Evolutionary conservation across 1,140 invertebrate species (phyloP), one percentile per base, ranked within the genome.

Genomic region (Drosophila virilis): DNA sequence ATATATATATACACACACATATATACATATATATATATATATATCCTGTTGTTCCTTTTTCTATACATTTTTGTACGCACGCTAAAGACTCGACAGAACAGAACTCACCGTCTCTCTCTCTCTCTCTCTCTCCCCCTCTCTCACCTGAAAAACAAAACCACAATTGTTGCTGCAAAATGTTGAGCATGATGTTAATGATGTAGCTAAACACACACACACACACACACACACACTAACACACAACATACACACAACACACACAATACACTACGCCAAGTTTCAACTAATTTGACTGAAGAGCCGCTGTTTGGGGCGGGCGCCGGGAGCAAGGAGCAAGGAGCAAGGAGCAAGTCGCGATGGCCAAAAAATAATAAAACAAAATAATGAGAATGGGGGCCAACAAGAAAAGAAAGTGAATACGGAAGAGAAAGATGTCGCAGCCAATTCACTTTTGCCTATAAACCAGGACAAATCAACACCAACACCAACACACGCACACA

Each of bases 111-210:
- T 13, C 28, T 13, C 22, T 32, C 10, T 28, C 22, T 22, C 17
- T 17, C 17, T 17, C 17, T 22, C 22, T 13, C 28, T 13, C 12
- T n/a, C 10, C 10, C 12, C 12, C 10, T 48, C n/a, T 13, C 40
- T 13, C 6, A 10, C 37, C 10, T 28, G 22, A 42, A 12, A 42
- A 28, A 17, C 17, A 17, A 28, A 6, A 10, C 40, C 40, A 13
- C n/a, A 32, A 50, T 50, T 55, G 52, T 38, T 55, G 52, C 52
- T 35, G 50, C 35, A 12, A 12, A 38, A 54, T 54, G 37, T 37
- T 55, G 52, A 28, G 35, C 15, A 22, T 55, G 35, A 38, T 55
- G 52, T 55, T 55, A 9, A 22, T 55, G 52, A 40, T 55, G 52
- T 40, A 40, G 33, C 17, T 10, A 17, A n/a, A 17, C 8, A 43